Evolutionary conservation across 1,140 invertebrate genomes (phyloP).

Genomic region (Aporrectodea caliginosa): DNA sequence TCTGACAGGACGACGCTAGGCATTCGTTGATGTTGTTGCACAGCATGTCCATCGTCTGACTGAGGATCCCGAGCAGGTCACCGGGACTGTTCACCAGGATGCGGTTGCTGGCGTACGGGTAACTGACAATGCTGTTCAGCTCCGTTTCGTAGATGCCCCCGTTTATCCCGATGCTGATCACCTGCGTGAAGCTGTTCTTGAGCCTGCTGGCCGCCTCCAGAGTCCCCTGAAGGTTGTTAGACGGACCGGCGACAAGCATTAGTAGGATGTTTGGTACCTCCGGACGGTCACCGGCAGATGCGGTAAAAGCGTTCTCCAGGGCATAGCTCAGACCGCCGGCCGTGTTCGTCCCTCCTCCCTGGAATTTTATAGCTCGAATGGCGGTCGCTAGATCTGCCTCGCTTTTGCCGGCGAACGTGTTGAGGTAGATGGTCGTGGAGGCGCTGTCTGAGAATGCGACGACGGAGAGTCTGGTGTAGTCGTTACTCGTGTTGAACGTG

Average conservation of each 20-base stretch:
- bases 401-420: background rate
- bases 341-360: background rate
- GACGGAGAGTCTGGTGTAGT: background rate
- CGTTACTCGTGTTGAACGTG: background rate
- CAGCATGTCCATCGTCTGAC: background rate
- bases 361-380: background rate
- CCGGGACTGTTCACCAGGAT: background rate
- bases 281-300: background rate
- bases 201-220: background rate
- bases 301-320: background rate
- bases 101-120: background rate
- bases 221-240: background rate
- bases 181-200: background rate
- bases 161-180: background rate
- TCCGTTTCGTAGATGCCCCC: background rate
- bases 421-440: background rate
- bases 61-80: background rate
- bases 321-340: background rate
- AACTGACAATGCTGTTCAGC: background rate
- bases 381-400: background rate
- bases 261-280: background rate
- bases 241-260: background rate
- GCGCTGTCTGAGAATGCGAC: background rate
- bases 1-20: constrained; percentile 12
- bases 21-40: background rate